Conservation (phyloP, 2,797 vertebrate genomes). For the Anguilla anguilla region DNA sequence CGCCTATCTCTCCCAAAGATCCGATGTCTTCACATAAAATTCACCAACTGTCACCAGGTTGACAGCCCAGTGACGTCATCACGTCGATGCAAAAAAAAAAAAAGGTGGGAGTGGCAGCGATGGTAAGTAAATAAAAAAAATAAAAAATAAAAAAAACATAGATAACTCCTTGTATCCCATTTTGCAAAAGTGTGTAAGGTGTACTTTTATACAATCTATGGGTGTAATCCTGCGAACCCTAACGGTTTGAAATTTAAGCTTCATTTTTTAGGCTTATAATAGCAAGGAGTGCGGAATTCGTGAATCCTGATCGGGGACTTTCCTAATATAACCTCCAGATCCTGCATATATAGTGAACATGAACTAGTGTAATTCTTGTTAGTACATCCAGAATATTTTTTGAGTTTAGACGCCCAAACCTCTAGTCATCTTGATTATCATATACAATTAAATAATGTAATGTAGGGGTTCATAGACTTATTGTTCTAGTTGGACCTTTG, state of each 20-base stretch:
- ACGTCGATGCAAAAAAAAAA: neutral
- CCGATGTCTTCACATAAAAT: neutral
- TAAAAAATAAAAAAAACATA: neutral
- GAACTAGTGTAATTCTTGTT: too few species aligned
- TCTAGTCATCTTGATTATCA: neutral
- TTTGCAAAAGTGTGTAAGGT: neutral
- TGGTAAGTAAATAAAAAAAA: neutral
- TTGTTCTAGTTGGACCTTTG: neutral
- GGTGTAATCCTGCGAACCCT: neutral
- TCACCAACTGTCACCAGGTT: slow-evolving; percentile 28
- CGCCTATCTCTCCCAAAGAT: neutral
- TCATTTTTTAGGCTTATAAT: neutral
- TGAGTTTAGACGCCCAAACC: neutral
- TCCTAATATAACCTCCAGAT: too few species aligned
- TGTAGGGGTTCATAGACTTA: neutral
- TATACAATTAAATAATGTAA: too few species aligned
- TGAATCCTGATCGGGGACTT: too few species aligned
- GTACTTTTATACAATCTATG: too few species aligned
- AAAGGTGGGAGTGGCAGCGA: neutral
- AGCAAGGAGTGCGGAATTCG: too few species aligned
- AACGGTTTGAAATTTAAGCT: too few species aligned
- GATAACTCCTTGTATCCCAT: neutral
- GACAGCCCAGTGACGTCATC: slow-evolving; percentile 25
- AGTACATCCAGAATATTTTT: too few species aligned
- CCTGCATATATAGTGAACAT: too few species aligned